phyloP scores from a whole-genome alignment of 2,888 invertebrate species.

The Microchrysa polita region DNA sequence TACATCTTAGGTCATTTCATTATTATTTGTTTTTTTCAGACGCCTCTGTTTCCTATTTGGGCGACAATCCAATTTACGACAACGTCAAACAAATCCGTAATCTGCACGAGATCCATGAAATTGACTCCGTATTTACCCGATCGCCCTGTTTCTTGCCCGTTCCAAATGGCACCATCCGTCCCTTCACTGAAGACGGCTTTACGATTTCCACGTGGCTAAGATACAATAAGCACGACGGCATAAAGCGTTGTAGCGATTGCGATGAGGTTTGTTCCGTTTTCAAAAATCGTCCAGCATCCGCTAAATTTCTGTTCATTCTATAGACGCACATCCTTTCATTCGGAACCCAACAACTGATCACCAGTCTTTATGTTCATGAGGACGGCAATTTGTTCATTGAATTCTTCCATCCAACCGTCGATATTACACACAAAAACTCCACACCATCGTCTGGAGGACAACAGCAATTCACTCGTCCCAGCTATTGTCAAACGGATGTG shows the following conservation, averaged over 20 bases:
- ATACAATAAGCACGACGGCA: slow-evolving; percentile 51
- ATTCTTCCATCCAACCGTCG: slow-evolving; percentile 59
- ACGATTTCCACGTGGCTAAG: slow-evolving; percentile 62
- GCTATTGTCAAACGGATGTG: neutral
- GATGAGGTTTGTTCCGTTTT: slow-evolving; percentile 10
- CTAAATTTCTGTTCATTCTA: slow-evolving; percentile 48
- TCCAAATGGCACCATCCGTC: slow-evolving; percentile 56
- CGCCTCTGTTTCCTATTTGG: slow-evolving; percentile 57
- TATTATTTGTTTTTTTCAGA: too few species aligned
- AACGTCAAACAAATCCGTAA: slow-evolving; percentile 60
- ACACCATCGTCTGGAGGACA: neutral
- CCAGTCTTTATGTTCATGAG: slow-evolving; percentile 60
- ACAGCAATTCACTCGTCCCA: neutral
- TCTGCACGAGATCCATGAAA: slow-evolving; percentile 58
- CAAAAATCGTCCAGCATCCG: slow-evolving; percentile 19
- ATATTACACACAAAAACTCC: slow-evolving; percentile 49
- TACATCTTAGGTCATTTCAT: too few species aligned
- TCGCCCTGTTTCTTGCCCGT: slow-evolving; percentile 62
- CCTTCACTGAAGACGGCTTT: slow-evolving; percentile 60
- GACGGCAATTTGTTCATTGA: slow-evolving; percentile 60
- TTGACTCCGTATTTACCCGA: slow-evolving; percentile 59
- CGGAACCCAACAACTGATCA: slow-evolving; percentile 61
- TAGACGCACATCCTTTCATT: slow-evolving; percentile 62
- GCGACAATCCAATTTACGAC: slow-evolving; percentile 56
- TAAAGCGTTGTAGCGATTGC: slow-evolving; percentile 20